Percentiles rank a stretch among this genome's conserved stretches.
Evolutionary conservation across 64 coral and sea anemone genomes (phyloP).

Genomic region (Dendronephthya gigantea): DNA sequence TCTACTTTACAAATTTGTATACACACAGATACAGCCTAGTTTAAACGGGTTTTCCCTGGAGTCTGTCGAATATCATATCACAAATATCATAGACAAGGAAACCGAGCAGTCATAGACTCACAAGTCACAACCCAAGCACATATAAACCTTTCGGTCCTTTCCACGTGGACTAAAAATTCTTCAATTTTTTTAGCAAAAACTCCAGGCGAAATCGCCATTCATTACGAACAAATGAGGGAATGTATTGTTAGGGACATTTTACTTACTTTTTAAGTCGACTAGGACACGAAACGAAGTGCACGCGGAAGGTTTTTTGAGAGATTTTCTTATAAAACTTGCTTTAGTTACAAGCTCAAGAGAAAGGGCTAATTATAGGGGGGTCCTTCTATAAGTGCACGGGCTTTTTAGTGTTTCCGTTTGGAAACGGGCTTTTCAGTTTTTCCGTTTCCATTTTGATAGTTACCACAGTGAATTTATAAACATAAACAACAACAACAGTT

Average conservation of each 20-base stretch:
- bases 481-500: too few relatives aligned
- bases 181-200: not conserved
- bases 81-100: not conserved
- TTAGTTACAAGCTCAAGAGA: not conserved
- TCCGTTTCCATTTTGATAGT: too few relatives aligned
- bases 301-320: constrained; percentile 32
- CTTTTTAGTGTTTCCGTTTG: not conserved
- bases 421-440: too few relatives aligned
- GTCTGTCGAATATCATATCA: not conserved
- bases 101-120: not conserved
- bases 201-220: not conserved
- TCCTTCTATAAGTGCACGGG: not conserved
- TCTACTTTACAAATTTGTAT: too few relatives aligned
- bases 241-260: not conserved
- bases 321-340: not conserved
- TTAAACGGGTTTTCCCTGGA: too few relatives aligned
- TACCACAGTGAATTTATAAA: too few relatives aligned
- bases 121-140: not conserved
- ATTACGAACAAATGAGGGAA: not conserved
- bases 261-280: constrained; percentile 99
- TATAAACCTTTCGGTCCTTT: not conserved
- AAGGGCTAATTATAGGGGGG: not conserved
- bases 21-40: too few relatives aligned
- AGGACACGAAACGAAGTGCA: constrained; percentile 99
- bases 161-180: not conserved